Percentiles rank a stretch among this genome's conserved stretches.
phyloP scores from a whole-genome alignment of 2,888 invertebrate genomes.

The Sphaerophoria taeniata region DNA sequence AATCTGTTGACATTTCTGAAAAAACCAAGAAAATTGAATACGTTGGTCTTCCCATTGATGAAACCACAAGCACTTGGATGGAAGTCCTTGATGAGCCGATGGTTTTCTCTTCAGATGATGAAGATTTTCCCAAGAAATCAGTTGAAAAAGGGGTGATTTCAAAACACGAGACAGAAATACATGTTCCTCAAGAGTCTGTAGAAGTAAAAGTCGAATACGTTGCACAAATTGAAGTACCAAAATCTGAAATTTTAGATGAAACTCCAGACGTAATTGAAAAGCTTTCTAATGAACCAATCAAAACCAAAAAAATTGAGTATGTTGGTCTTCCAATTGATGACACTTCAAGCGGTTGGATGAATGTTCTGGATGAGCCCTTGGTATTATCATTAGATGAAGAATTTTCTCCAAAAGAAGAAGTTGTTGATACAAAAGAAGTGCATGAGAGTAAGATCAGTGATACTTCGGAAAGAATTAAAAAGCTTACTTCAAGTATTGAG shows the following conservation, averaged over 20 bases:
- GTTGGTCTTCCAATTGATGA: slow-evolving; percentile 79
- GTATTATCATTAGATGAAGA: slow-evolving; percentile 72
- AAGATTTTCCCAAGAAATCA: not conserved
- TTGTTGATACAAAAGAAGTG: not conserved
- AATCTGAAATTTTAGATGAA: not conserved
- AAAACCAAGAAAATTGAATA: slow-evolving; percentile 75
- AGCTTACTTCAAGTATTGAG: not conserved
- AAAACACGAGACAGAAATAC: not conserved
- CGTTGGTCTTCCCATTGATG: slow-evolving; percentile 78
- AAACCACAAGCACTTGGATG: slow-evolving; percentile 79
- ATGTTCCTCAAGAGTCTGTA: not conserved
- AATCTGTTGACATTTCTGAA: not conserved
- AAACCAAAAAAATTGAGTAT: slow-evolving; percentile 55
- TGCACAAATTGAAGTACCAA: slow-evolving; percentile 28
- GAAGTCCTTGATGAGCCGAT: slow-evolving; percentile 81
- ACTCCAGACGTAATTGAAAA: no score
- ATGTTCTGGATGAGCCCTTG: slow-evolving; percentile 78
- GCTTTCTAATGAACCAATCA: not conserved
- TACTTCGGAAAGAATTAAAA: not conserved
- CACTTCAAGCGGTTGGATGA: slow-evolving; percentile 78
- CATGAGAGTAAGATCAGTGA: slow-evolving; percentile 73
- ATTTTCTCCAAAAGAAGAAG: slow-evolving; percentile 16
- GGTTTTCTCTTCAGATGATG: slow-evolving; percentile 80
- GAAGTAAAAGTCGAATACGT: not conserved
- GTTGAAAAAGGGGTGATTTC: not conserved